Percentiles rank a stretch among this genome's conserved stretches.
These are phyloP conservation scores for Homarus americanus DNA, from an alignment of 1,140 invertebrate species.

Conservation along the genomic window DNA sequence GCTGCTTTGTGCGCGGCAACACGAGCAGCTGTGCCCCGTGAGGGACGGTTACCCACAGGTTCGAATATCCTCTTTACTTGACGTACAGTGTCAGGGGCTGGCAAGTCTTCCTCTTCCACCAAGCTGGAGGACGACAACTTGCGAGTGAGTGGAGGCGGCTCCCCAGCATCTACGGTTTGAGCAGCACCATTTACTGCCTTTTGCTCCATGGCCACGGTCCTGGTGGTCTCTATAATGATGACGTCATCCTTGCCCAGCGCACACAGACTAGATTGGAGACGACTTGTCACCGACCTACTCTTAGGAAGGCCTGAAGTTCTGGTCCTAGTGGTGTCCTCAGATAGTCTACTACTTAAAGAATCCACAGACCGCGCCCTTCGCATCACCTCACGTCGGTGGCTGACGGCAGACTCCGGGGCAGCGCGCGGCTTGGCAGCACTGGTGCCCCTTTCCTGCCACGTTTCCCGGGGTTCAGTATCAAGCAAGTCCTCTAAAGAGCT, in stretches of 20 bases:
- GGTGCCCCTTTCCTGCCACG: slow-evolving; percentile 59
- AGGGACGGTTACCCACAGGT: slow-evolving; percentile 76
- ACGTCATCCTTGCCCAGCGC: slow-evolving; percentile 78
- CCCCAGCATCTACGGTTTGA: slow-evolving; percentile 61
- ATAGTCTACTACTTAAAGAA: slow-evolving; percentile 80
- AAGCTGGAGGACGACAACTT: slow-evolving; percentile 76
- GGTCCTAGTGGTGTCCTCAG: slow-evolving; percentile 34
- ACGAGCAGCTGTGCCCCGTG: slow-evolving; percentile 66
- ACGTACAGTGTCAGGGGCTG: slow-evolving; percentile 90
- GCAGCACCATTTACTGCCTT: slow-evolving; percentile 42
- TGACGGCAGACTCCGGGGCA: slow-evolving; percentile 48
- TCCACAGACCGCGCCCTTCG: slow-evolving; percentile 92
- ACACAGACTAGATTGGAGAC: slow-evolving; percentile 58
- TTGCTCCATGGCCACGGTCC: slow-evolving; percentile 60
- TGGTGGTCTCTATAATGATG: slow-evolving; percentile 78
- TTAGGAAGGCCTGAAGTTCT: slow-evolving; percentile 40
- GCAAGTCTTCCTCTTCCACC: slow-evolving; percentile 88
- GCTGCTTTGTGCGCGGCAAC: slow-evolving; percentile 69
- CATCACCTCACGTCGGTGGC: slow-evolving; percentile 82
- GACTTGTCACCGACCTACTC: slow-evolving; percentile 61
- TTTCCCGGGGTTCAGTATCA: slow-evolving; percentile 80
- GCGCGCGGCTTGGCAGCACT: slow-evolving; percentile 44
- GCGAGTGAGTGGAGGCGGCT: slow-evolving; percentile 76
- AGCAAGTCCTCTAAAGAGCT: slow-evolving; percentile 91
- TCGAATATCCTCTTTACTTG: slow-evolving; percentile 91